These are phyloP conservation scores for Apistogramma diplotaenia DNA, from an alignment of 2,113 vertebrate species.

Conservation along the genomic window DNA sequence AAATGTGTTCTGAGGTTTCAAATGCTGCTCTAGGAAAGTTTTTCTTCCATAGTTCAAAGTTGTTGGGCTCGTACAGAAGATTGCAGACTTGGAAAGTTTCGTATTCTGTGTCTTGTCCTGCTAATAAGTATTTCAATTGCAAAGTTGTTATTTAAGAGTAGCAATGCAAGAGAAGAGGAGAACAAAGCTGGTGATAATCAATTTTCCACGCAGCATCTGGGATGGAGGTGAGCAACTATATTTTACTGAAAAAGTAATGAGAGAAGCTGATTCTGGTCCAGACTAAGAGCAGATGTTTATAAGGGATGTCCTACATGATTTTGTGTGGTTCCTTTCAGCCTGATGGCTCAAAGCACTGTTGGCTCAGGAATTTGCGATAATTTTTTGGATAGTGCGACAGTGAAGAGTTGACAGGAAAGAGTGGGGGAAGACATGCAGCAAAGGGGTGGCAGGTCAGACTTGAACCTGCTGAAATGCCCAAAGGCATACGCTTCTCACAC, in stretches of 20 bases:
- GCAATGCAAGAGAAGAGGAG: background rate
- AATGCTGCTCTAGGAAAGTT: background rate
- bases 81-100: background rate
- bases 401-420: too few relatives aligned
- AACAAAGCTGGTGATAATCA: background rate
- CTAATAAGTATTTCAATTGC: background rate
- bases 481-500: too few relatives aligned
- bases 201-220: background rate
- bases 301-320: background rate
- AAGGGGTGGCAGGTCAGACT: too few relatives aligned
- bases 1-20: constrained; percentile 20
- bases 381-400: too few relatives aligned
- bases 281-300: background rate
- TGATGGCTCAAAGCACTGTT: background rate
- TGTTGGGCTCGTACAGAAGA: background rate
- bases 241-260: background rate
- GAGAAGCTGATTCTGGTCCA: background rate
- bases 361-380: too few relatives aligned
- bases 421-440: too few relatives aligned
- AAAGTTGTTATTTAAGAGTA: background rate
- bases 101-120: background rate
- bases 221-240: background rate
- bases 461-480: too few relatives aligned
- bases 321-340: background rate
- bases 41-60: constrained; percentile 4